Conservation (phyloP, 2,113 vertebrate species). For the Pteronura brasiliensis region DNA sequence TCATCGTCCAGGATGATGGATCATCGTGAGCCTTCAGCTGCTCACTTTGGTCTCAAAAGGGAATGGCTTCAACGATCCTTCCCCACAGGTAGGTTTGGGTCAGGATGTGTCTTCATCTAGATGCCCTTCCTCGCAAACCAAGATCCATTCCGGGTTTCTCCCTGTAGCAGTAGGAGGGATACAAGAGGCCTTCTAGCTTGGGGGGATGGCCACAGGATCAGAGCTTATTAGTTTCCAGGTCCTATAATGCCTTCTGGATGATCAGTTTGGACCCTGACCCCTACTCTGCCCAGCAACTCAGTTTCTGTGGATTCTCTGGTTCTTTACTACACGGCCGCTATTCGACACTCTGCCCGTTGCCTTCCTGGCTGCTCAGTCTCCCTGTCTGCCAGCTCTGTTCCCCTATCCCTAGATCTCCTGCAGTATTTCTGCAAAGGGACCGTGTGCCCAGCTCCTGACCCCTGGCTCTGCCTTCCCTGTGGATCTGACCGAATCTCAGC, state of each 20-base stretch:
- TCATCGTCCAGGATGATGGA: background rate
- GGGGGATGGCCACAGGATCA: background rate
- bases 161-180: background rate
- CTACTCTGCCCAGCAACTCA: background rate
- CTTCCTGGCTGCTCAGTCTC: background rate
- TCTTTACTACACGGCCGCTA: background rate
- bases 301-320: background rate
- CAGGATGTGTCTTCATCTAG: background rate
- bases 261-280: background rate
- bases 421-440: background rate
- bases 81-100: background rate
- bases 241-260: background rate
- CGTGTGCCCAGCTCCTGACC: background rate
- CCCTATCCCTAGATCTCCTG: background rate
- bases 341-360: background rate
- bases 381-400: background rate
- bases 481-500: background rate
- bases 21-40: background rate
- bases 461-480: background rate
- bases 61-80: background rate
- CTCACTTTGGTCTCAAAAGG: constrained; percentile 16
- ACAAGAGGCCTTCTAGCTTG: background rate
- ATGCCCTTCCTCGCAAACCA: background rate
- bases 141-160: background rate
- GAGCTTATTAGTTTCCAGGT: background rate